Base-by-base conservation (phyloP, 2,797 vertebrate genomes). In the Chiroxiphia lanceolata region DNA sequence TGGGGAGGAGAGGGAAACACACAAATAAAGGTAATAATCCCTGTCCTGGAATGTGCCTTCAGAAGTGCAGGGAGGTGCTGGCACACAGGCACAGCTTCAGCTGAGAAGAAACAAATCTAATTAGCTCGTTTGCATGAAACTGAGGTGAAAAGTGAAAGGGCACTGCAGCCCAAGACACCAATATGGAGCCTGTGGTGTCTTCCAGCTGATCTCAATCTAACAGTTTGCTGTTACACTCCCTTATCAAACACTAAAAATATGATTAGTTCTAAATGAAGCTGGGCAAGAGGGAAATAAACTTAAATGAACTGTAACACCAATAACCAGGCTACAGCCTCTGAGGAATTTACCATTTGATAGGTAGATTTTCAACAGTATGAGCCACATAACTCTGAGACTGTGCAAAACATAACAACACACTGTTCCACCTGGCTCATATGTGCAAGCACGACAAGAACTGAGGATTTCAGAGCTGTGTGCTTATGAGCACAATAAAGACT, bases 81-180 rank as follows among this genome's bases (percentile, higher is more conserved):
- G 76, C 19, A 68, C 47, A 27, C 50, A 64, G 67, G 31, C 59
- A 64, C 6, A 76, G 79, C 82, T 75, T 64, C 78, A 91, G 70
- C 47, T 57, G 75, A 71, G 31, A 31, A 88, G 83, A 74, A 19
- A 63, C 29, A 60, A 27, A 87, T 72, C 64, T 87, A 74, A 67
- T 60, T 23, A 76, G 63, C 51, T 56, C 23, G 27, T 82, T 31
- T 84, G 60, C 90, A 85, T 25, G 23, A 59, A 87, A 67, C 36
- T 50, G 53, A 45, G 81, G 72, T 76, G 59, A 67, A 89, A 95
- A 94, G 72, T 21, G 34, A 93, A 93, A 89, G 74, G 36, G 54
- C 2, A 5, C 63, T 79, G 86, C 77, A 87, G 90, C 77, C 64
- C 75, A 44, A 48, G 81, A 74, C 51, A 59, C 7, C 22, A 36